Base-by-base conservation (phyloP, 1,140 invertebrate species). In the Formica selysi region DNA sequence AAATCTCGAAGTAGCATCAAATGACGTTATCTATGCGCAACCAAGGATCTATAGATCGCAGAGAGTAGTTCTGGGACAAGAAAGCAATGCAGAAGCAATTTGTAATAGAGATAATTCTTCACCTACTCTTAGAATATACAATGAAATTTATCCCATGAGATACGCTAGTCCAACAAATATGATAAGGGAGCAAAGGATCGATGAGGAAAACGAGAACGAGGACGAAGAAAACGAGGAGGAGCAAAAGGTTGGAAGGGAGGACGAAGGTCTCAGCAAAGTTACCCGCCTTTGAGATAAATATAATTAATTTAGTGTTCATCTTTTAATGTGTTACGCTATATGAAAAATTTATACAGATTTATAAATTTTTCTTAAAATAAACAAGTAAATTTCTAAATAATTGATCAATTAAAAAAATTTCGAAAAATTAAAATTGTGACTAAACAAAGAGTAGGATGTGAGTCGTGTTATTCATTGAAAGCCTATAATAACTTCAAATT, bases 81-180 rank as follows among this genome's bases (percentile, higher is more conserved):
- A 89, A 41, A 91, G 91, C 19, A 93, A 92, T 38, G 88, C 91
- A 36, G 92, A 93, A 85, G 93, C 92, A 1, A 95, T 74, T 90
- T 94, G 36, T 93, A 94, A 93, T 26, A 92, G 93, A 76, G 89
- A 79, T 59, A 83, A 73, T 22, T 54, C 92, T 0, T 89, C 92
- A 0, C 89, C 93, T 1, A 73, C 0, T 59, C 86, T 76, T 22
- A 90, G 83, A 26, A 85, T 88, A 26, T 93, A 90, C 10, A 90
- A 95, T 64, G 94, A 94, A 85, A 86, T 87, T 38, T 95, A 94
- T 90, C 93, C 94, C 10, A 92, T 91, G 1, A 89, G 92, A 11
- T 89, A 90, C 26, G 76, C 84, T 7, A 95, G 91, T 38, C 95
- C 93, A 2, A 93, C 83, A 54, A 62, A 94, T n/a, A 86, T 91